Conservation (phyloP, 2,113 vertebrate species). For the Trichomycterus rosablanca region DNA sequence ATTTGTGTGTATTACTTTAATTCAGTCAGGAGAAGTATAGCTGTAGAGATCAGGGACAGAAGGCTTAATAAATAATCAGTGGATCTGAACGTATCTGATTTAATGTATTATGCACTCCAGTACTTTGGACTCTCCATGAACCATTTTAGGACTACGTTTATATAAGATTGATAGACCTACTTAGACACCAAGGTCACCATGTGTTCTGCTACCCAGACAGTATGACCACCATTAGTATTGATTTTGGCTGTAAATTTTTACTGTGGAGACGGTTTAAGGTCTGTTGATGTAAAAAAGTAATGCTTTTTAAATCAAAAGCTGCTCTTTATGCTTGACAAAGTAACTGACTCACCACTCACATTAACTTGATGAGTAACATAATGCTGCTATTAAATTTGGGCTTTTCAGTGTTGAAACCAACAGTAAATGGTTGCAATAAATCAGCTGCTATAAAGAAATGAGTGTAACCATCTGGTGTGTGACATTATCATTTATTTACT, state of each 20-base stretch:
- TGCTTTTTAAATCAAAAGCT: neutral
- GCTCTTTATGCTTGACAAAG: neutral
- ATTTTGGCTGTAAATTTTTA: conserved; percentile 15
- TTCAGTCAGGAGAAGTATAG: no score
- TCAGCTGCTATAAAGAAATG: neutral
- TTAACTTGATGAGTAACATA: no score
- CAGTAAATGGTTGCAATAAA: neutral
- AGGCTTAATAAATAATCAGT: no score
- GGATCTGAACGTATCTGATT: no score
- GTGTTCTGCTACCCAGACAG: conserved; percentile 11
- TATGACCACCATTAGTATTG: conserved; percentile 11
- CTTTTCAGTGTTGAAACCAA: neutral
- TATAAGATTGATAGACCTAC: neutral
- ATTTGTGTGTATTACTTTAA: no score
- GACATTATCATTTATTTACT: no score
- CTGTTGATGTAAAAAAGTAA: neutral
- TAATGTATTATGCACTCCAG: conserved; percentile 26
- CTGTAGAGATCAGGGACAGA: no score
- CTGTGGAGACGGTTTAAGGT: neutral
- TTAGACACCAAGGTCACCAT: conserved; percentile 25
- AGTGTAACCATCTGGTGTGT: no score
- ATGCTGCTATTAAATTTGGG: no score
- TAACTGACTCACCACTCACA: conserved; percentile 1
- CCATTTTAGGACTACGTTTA: neutral
- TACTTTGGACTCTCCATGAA: conserved; percentile 13